Evolutionary conservation across 2,797 vertebrate genomes (phyloP), one percentile per base, ranked within the genome.

Genomic region (Fistularia commersonii): DNA sequence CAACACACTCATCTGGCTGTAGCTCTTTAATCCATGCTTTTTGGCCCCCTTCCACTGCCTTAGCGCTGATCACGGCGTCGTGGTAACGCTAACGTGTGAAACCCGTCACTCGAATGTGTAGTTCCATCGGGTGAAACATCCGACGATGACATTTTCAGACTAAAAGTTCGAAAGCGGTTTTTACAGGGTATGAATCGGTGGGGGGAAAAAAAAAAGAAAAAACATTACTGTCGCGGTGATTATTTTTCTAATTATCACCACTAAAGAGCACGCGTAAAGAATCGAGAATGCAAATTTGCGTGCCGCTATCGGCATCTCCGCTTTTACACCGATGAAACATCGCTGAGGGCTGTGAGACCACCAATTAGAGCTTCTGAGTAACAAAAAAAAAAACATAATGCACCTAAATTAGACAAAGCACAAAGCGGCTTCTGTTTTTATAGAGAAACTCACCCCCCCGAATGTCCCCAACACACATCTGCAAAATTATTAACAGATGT

Each of bases 401-500:
- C 63, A 73, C 63, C 45, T 65, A 80, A 89, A 86, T 87, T 73
- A 88, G 69, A 80, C 76, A 78, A 79, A 89, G 82, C 79, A 91
- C 90, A 91, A 91, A 88, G 78, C 74, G 57, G 84, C 89, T 89
- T 87, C 87, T 90, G 87, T 90, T 90, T 80, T 86, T 85, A 76
- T 71, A 85, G 61, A 69, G 74, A 77, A 84, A 77, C 71, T 55
- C 61, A 7, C 74, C 63, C 71, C 63, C 63, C 74, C 61, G 4
- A 23, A 58, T 73, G 76, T 78, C 79, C 76, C 80, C 67, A 80
- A 77, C 68, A 80, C 74, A 80, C 83, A 82, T 83, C 82, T 84
- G 83, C 77, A 76, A 79, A 90, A 90, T 88, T 80, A 89, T 86
- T 84, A 89, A 71, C 90, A 91, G 88, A 91, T 91, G 89, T 88